Percentiles rank a stretch among this genome's conserved stretches.
Evolutionary conservation across 2,888 invertebrate genomes (phyloP).

Genomic region (Chromoteleia sp.): DNA sequence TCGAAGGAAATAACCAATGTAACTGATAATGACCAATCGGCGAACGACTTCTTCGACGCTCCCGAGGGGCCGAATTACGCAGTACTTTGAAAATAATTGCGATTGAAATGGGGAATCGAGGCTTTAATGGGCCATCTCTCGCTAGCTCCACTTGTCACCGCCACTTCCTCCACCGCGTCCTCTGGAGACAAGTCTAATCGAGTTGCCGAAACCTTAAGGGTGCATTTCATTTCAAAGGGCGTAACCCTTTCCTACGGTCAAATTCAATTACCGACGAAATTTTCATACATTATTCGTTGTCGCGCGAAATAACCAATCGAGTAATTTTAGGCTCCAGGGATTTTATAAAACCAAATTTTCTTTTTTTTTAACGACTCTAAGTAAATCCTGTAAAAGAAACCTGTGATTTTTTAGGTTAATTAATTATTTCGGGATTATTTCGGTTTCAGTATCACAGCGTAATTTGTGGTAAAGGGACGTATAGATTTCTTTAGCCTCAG

Average conservation of each 20-base stretch:
- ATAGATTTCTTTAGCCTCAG: too few relatives aligned
- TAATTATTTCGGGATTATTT: too few relatives aligned
- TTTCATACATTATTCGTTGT: conserved; percentile 54
- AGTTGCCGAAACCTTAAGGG: conserved; percentile 62
- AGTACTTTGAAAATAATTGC: conserved; percentile 59
- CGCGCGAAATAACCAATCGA: neutral
- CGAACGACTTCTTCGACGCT: conserved; percentile 45
- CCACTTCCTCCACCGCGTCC: conserved; percentile 40
- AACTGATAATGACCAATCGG: conserved; percentile 68
- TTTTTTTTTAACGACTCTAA: too few relatives aligned
- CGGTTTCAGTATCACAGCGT: too few relatives aligned
- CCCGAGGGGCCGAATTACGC: conserved; percentile 43
- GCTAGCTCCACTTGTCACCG: conserved; percentile 29
- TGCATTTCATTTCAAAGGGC: conserved; percentile 65
- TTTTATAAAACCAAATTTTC: too few relatives aligned
- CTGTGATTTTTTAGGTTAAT: too few relatives aligned
- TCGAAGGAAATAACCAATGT: conserved; percentile 67
- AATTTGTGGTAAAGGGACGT: too few relatives aligned
- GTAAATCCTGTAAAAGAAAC: too few relatives aligned
- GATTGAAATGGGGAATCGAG: conserved; percentile 57
- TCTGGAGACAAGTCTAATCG: conserved; percentile 63
- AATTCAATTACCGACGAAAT: conserved; percentile 50
- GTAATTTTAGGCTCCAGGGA: neutral
- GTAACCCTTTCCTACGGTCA: conserved; percentile 49
- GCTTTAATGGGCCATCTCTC: conserved; percentile 57